Evolutionary conservation across 1,140 invertebrate genomes (phyloP), one percentile per base, ranked within the genome.

Genomic region (Megalopta genalis): DNA sequence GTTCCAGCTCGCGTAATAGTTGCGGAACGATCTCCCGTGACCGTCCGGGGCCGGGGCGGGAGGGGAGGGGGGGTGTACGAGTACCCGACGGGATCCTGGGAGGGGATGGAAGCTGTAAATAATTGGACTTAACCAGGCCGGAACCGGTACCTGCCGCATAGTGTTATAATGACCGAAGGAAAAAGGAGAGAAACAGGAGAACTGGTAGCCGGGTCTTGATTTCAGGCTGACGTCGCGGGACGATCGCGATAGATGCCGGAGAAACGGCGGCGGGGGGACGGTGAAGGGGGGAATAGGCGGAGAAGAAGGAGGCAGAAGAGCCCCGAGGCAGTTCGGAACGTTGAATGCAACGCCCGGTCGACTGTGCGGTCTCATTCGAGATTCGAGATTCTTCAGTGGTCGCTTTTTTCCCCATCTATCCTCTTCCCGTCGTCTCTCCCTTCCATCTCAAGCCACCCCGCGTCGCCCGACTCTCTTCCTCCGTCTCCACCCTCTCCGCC

Each of bases 141-240:
- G 59, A 66, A 69, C n/a, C 62, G 67, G 77, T 84, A 54, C 57
- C 73, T 68, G 65, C 59, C 60, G 25, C 71, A 27, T 67, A 54
- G 81, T 80, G 70, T 82, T 85, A 85, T 85, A 85, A 85, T 77
- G 80, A 85, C 75, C 79, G 65, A 64, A 10, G 25, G 59, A 25
- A 21, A 67, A 67, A 75, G 60, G 68, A 37, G 2, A 64, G 68
- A 81, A 68, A 46, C 52, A 54, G 59, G 71, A 63, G 60, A 52
- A 77, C 77, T 84, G 73, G 66, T 71, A 85, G 79, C 78, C 39
- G 74, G 84, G 83, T 85, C 79, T 82, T 82, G 84, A 85, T 85
- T 85, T 85, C 84, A 74, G 69, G 73, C 67, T 59, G 83, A 60
- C 70, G 65, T 52, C 46, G 62, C 66, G 57, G 59, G 14, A 59